Conservation (phyloP, 1,140 invertebrate genomes). For the Brachionus rotundiformis region DNA sequence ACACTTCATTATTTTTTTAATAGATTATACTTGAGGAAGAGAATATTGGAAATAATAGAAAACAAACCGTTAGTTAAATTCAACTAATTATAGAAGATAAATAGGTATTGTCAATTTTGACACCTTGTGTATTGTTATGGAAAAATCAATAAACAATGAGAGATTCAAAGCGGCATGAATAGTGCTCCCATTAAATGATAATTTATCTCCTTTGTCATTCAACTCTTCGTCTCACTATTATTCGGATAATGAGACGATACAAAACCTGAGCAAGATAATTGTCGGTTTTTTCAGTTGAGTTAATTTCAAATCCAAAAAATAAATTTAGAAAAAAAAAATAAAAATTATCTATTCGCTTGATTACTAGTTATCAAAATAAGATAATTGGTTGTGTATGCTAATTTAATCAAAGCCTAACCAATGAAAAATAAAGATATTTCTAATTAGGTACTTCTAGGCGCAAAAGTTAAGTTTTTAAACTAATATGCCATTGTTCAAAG, state of each 20-base stretch:
- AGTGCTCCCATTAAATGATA: slow-evolving; percentile 40
- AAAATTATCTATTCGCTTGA: slow-evolving; percentile 16
- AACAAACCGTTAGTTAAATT: neutral
- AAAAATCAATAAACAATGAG: neutral
- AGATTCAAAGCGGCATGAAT: neutral
- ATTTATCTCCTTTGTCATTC: slow-evolving; percentile 7
- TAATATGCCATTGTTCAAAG: neutral
- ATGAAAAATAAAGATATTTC: no score
- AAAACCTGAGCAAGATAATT: slow-evolving; percentile 28
- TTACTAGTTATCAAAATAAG: slow-evolving; percentile 15
- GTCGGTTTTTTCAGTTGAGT: slow-evolving; percentile 37
- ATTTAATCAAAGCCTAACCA: neutral
- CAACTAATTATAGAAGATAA: slow-evolving; percentile 1
- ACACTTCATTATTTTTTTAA: slow-evolving; percentile 43
- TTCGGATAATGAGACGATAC: slow-evolving; percentile 37
- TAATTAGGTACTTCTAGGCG: neutral
- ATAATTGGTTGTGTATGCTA: slow-evolving; percentile 2
- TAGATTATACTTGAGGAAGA: slow-evolving; percentile 20
- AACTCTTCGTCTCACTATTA: neutral
- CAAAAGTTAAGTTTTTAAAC: neutral
- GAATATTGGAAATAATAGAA: neutral
- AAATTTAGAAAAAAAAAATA: neutral
- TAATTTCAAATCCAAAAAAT: slow-evolving; percentile 10
- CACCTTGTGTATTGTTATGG: neutral
- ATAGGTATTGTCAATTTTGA: neutral